phyloP scores from a whole-genome alignment of 1,140 invertebrate genomes.

The Tachypleus tridentatus region DNA sequence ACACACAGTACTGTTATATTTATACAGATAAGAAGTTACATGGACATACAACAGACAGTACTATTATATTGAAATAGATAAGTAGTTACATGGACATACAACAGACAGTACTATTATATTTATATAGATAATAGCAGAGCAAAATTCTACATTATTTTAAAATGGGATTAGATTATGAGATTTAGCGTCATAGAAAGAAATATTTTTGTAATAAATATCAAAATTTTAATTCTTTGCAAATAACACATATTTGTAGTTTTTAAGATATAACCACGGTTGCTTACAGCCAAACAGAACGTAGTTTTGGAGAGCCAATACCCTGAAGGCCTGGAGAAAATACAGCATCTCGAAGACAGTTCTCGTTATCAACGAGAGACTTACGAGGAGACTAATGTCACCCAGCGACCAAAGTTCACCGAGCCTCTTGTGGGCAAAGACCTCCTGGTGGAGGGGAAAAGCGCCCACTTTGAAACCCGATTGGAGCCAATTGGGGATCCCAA shows the following conservation, averaged over 20 bases:
- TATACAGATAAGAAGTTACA: no score
- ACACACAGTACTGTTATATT: no score
- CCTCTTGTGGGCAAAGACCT: conserved; percentile 74
- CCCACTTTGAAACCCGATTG: conserved; percentile 55
- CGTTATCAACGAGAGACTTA: conserved; percentile 39
- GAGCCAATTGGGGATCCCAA: conserved; percentile 85
- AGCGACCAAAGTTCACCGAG: conserved; percentile 70
- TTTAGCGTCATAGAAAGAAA: no score
- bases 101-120: no score
- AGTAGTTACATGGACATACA: no score
- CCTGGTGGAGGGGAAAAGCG: conserved; percentile 72
- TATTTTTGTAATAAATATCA: no score
- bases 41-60: no score
- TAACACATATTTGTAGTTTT: neutral
- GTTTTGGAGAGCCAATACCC: conserved; percentile 76
- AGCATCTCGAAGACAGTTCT: conserved; percentile 65
- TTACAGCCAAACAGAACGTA: conserved; percentile 62
- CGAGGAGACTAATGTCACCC: conserved; percentile 59
- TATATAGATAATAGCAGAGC: no score
- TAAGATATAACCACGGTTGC: no score
- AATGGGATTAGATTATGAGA: no score
- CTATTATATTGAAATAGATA: no score
- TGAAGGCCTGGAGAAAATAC: conserved; percentile 73
- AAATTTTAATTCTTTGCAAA: neutral
- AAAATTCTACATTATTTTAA: no score